phyloP scores from a whole-genome alignment of 2,113 vertebrate genomes.

The Eleginops maclovinus region DNA sequence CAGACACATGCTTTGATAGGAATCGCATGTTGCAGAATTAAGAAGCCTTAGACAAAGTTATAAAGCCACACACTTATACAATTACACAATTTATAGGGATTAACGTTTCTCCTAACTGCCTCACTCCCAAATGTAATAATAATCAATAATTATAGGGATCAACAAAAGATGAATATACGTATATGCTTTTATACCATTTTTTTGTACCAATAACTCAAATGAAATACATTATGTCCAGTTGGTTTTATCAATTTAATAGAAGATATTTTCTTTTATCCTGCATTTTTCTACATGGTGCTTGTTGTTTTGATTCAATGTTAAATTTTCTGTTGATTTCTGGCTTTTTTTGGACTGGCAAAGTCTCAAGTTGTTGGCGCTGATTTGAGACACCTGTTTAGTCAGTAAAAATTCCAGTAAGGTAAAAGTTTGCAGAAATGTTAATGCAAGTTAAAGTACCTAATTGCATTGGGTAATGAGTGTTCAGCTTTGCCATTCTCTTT shows the following conservation, averaged over 20 bases:
- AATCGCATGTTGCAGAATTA: background rate
- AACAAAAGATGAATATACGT: background rate
- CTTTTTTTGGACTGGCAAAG: background rate
- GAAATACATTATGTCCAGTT: background rate
- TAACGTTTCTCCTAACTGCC: background rate
- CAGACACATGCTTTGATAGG: conserved; percentile 9
- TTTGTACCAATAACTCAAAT: background rate
- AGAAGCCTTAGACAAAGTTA: background rate
- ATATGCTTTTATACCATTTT: background rate
- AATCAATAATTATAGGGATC: background rate
- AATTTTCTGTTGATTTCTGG: background rate
- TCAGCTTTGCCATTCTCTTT: background rate
- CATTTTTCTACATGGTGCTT: background rate
- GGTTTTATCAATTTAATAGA: background rate
- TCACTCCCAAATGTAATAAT: background rate
- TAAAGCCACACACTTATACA: background rate
- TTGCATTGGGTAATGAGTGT: conserved; percentile 26
- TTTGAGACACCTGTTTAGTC: conserved; percentile 22
- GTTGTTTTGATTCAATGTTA: background rate
- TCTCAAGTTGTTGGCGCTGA: background rate
- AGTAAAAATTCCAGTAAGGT: conserved; percentile 19
- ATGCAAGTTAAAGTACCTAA: conserved; percentile 43
- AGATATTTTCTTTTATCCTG: background rate
- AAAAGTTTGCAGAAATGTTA: conserved; percentile 18
- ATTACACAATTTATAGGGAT: background rate